These are phyloP conservation scores for Capitella teleta DNA, from an alignment of 1,140 invertebrate genomes.

Conservation along the genomic window DNA sequence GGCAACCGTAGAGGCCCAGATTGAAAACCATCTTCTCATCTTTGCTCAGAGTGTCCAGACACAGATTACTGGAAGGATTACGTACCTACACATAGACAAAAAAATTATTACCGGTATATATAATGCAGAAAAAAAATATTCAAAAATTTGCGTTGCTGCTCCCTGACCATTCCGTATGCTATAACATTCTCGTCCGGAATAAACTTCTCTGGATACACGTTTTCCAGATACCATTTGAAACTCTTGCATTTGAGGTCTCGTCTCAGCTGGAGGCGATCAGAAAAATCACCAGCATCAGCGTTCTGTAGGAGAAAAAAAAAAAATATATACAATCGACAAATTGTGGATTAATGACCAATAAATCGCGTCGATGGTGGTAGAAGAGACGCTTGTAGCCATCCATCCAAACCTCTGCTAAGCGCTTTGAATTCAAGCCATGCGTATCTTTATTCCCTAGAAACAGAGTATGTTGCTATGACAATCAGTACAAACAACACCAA, in stretches of 20 bases:
- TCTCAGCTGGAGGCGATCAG: slow-evolving; percentile 60
- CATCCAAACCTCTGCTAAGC: slow-evolving; percentile 53
- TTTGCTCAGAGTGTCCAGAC: slow-evolving; percentile 67
- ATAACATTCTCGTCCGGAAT: slow-evolving; percentile 67
- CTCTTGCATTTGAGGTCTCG: slow-evolving; percentile 78
- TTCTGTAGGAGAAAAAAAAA: slow-evolving; percentile 13
- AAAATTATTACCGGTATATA: background rate
- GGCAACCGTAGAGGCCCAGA: slow-evolving; percentile 65
- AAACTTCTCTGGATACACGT: slow-evolving; percentile 93
- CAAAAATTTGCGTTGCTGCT: background rate
- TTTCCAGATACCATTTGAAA: slow-evolving; percentile 97
- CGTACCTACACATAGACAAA: slow-evolving; percentile 31
- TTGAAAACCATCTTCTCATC: slow-evolving; percentile 57
- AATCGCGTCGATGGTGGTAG: slow-evolving; percentile 51
- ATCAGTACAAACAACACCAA: background rate
- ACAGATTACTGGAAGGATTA: slow-evolving; percentile 50
- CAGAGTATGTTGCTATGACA: background rate
- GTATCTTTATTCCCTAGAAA: slow-evolving; percentile 11
- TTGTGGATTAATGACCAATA: slow-evolving; percentile 49
- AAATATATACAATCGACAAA: background rate
- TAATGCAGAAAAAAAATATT: background rate
- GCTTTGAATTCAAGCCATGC: slow-evolving; percentile 42
- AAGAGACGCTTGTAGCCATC: slow-evolving; percentile 78
- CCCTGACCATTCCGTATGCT: slow-evolving; percentile 56
- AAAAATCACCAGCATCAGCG: slow-evolving; percentile 77